phyloP scores from a whole-genome alignment of 2,797 vertebrate species.

The Hippopotamyrus pictus region DNA sequence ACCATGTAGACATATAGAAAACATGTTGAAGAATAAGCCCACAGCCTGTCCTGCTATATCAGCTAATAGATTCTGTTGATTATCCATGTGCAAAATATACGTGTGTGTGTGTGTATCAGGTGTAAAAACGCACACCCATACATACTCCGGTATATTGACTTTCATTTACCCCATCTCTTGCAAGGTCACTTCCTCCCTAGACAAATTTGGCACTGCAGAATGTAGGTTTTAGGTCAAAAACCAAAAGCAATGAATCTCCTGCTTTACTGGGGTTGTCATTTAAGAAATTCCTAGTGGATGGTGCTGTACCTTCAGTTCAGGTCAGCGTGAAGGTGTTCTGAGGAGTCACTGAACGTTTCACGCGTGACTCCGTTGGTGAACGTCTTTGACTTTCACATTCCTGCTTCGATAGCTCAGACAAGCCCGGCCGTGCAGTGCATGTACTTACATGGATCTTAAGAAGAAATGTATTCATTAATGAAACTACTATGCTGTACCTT shows the following conservation, averaged over 20 bases:
- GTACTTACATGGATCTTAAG: not conserved
- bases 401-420: not conserved
- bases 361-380: not conserved
- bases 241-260: constrained; percentile 7
- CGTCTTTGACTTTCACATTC: not conserved
- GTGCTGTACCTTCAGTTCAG: constrained; percentile 8
- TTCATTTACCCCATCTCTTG: not conserved
- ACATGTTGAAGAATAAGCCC: not conserved
- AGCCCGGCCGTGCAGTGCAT: not conserved
- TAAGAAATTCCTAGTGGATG: constrained; percentile 1
- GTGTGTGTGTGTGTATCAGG: too few species aligned
- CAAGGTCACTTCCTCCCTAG: not conserved
- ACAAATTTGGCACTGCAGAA: not conserved
- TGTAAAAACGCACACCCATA: not conserved
- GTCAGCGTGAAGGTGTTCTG: not conserved
- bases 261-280: constrained; percentile 3
- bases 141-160: not conserved
- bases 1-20: not conserved
- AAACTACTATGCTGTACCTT: not conserved
- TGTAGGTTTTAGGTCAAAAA: constrained; percentile 8
- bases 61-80: not conserved
- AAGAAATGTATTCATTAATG: not conserved
- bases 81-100: not conserved
- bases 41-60: not conserved
- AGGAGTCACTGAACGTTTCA: constrained; percentile 12